Conservation (phyloP, 2,797 vertebrate genomes). For the Pangasius krempfi region DNA sequence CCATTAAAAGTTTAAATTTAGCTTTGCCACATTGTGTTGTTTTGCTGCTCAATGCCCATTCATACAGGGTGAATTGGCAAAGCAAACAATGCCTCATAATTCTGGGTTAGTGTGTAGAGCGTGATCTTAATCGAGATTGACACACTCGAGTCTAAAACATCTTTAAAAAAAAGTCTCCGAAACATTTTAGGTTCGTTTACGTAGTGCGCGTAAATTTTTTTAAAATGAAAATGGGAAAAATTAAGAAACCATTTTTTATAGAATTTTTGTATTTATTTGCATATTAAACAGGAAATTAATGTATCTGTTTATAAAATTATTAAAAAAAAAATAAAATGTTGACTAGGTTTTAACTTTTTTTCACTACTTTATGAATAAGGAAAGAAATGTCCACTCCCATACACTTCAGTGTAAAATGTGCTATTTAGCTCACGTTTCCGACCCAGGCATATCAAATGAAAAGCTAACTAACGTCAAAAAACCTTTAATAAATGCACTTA, state of each 20-base stretch:
- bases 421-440: background rate
- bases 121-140: background rate
- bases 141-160: background rate
- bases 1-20: slow-evolving; percentile 21
- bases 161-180: background rate
- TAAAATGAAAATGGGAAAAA: background rate
- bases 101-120: background rate
- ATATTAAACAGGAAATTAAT: background rate
- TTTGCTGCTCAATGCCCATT: background rate
- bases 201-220: background rate
- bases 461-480: background rate
- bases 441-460: background rate
- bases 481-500: too few relatives aligned
- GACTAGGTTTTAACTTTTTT: background rate
- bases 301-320: background rate
- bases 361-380: background rate
- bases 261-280: background rate
- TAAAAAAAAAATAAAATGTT: background rate
- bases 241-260: background rate
- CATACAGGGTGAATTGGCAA: too few relatives aligned
- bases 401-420: background rate
- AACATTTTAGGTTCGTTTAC: background rate
- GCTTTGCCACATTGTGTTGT: slow-evolving; percentile 18
- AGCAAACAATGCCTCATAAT: background rate
- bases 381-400: background rate